These are phyloP conservation scores for Tachina fera DNA, from an alignment of 2,888 invertebrate genomes.

Conservation along the genomic window DNA sequence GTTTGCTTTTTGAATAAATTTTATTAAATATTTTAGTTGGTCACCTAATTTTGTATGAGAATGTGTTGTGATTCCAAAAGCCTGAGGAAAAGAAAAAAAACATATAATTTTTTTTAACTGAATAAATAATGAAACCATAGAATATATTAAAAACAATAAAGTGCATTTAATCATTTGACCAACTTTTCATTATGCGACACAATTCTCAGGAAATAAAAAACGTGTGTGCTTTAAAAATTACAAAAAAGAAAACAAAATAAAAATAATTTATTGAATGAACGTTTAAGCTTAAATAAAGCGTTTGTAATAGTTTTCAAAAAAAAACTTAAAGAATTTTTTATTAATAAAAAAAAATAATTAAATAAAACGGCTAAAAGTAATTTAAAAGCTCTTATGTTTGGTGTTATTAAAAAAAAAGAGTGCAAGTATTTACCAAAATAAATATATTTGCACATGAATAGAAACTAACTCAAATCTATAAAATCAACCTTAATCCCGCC, in stretches of 20 bases:
- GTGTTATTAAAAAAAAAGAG: not conserved
- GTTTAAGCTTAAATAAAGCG: not conserved
- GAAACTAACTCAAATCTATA: not conserved
- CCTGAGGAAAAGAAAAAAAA: not conserved
- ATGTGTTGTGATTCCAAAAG: conserved; percentile 26
- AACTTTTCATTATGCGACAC: not conserved
- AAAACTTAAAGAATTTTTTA: not conserved
- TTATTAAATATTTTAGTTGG: conserved; percentile 38
- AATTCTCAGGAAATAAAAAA: not conserved
- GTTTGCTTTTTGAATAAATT: conserved; percentile 4
- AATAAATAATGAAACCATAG: conserved; percentile 1
- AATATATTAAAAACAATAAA: not conserved
- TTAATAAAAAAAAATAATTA: conserved; percentile 1
- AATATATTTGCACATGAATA: not conserved
- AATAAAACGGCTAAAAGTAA: not conserved
- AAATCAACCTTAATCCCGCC: not conserved
- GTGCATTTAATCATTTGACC: conserved; percentile 7
- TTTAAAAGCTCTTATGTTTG: not conserved
- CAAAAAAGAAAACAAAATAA: not conserved
- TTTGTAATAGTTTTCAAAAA: not conserved
- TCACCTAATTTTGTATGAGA: conserved; percentile 39
- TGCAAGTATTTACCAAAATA: not conserved
- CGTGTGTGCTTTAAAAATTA: not conserved
- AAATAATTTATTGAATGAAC: conserved; percentile 26
- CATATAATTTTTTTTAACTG: not conserved